phyloP scores from a whole-genome alignment of 1,140 invertebrate genomes.

The Papilio xuthus region DNA sequence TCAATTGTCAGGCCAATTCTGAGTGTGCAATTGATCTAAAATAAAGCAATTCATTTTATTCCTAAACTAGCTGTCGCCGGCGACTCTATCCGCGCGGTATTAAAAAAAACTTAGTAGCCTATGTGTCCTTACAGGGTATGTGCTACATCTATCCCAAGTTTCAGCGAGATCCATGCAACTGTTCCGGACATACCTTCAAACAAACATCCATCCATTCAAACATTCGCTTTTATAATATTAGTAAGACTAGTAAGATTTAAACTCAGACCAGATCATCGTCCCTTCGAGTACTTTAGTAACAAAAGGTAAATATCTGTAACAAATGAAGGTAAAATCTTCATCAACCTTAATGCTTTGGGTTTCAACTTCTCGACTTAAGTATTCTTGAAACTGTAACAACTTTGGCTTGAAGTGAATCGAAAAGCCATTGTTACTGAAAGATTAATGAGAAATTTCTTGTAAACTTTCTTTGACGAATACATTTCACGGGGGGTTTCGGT shows the following conservation, averaged over 20 bases:
- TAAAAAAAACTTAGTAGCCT: too few species aligned
- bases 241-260: neutral
- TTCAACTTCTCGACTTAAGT: slow-evolving; percentile 29
- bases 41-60: too few species aligned
- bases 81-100: too few species aligned
- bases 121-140: too few species aligned
- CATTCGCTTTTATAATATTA: too few species aligned
- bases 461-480: slow-evolving; percentile 20
- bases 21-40: too few species aligned
- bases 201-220: too few species aligned
- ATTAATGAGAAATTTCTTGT: slow-evolving; percentile 33
- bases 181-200: too few species aligned
- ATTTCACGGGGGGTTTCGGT: neutral
- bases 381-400: slow-evolving; percentile 36
- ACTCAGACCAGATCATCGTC: neutral
- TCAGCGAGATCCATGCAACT: too few species aligned
- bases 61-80: too few species aligned
- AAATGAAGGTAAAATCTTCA: slow-evolving; percentile 23
- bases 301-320: slow-evolving; percentile 14
- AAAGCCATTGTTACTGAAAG: slow-evolving; percentile 34
- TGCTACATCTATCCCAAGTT: too few species aligned
- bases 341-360: slow-evolving; percentile 17
- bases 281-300: neutral
- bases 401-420: slow-evolving; percentile 29
- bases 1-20: too few species aligned